Percentiles rank a stretch among this genome's conserved stretches.
Evolutionary conservation across 2,888 invertebrate genomes (phyloP).

Genomic region (Desoria tigrina): DNA sequence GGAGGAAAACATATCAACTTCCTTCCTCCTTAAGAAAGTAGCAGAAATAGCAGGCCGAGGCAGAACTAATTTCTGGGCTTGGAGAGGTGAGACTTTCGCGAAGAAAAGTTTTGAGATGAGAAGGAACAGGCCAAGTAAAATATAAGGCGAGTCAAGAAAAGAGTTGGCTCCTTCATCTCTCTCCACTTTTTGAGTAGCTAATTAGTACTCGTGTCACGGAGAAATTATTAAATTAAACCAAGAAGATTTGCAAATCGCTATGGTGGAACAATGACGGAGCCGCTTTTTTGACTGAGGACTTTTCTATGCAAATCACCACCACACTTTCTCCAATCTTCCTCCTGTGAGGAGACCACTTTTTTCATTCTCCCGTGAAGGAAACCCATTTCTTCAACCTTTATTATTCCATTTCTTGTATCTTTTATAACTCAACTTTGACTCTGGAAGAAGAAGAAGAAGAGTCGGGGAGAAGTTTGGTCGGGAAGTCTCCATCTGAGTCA

Average conservation of each 20-base stretch:
- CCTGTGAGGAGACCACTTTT: neutral
- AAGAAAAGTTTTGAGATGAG: neutral
- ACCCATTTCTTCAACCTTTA: neutral
- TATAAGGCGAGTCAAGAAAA: too few species aligned
- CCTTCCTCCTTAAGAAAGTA: too few species aligned
- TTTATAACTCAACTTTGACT: too few species aligned
- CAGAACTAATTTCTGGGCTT: too few species aligned
- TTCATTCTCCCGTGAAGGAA: neutral
- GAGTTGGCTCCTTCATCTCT: neutral
- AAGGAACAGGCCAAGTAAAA: neutral
- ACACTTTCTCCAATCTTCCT: neutral
- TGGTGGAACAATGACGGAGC: neutral
- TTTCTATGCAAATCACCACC: conserved; percentile 12
- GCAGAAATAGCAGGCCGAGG: too few species aligned
- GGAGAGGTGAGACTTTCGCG: too few species aligned
- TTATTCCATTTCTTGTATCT: too few species aligned
- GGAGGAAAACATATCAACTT: too few species aligned
- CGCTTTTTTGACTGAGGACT: conserved; percentile 6
- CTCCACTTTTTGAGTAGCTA: neutral
- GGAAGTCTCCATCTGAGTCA: too few species aligned
- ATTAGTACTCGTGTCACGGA: conserved; percentile 25
- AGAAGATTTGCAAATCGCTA: conserved; percentile 10
- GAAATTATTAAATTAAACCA: conserved; percentile 32
- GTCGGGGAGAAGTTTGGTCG: too few species aligned
- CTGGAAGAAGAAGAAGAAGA: too few species aligned